A percentile compares a stretch with the other conserved stretches of the same genome.
These are phyloP conservation scores for Lasioglossum marginatum DNA, from an alignment of 2,888 invertebrate genomes.

Conservation along the genomic window DNA sequence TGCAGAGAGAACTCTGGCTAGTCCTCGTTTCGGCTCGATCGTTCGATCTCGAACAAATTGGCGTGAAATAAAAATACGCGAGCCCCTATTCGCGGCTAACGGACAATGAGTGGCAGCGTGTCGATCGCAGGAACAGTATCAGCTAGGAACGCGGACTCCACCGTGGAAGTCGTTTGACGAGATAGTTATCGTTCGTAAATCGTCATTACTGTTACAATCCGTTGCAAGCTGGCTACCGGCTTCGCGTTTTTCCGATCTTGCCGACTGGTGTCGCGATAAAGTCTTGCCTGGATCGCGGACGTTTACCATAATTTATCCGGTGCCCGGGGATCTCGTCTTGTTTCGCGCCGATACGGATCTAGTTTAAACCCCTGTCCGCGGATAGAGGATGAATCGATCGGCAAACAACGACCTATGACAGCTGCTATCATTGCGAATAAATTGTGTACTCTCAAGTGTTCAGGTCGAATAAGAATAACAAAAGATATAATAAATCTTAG, in stretches of 20 bases:
- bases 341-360: slow-evolving; percentile 33
- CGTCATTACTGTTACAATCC: slow-evolving; percentile 58
- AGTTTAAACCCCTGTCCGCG: slow-evolving; percentile 2
- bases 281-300: slow-evolving; percentile 46
- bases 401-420: not conserved
- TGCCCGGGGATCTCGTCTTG: slow-evolving; percentile 18
- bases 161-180: slow-evolving; percentile 49
- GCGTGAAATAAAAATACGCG: not conserved
- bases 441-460: not conserved
- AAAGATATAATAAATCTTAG: not conserved
- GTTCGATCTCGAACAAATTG: slow-evolving; percentile 16
- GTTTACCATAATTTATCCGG: slow-evolving; percentile 61
- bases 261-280: slow-evolving; percentile 52
- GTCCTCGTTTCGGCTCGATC: slow-evolving; percentile 4
- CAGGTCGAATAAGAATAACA: not conserved
- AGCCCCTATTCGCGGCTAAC: slow-evolving; percentile 4
- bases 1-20: not conserved
- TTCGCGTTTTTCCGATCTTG: slow-evolving; percentile 52
- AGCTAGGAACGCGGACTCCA: slow-evolving; percentile 17
- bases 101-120: slow-evolving; percentile 36
- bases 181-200: slow-evolving; percentile 68
- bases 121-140: slow-evolving; percentile 29
- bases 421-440: slow-evolving; percentile 19
- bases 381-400: slow-evolving; percentile 19
- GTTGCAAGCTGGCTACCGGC: slow-evolving; percentile 56